A percentile compares a stretch with the other conserved stretches of the same genome.
phyloP scores from a whole-genome alignment of 2,113 vertebrate species.

The Bubo blakistoni region DNA sequence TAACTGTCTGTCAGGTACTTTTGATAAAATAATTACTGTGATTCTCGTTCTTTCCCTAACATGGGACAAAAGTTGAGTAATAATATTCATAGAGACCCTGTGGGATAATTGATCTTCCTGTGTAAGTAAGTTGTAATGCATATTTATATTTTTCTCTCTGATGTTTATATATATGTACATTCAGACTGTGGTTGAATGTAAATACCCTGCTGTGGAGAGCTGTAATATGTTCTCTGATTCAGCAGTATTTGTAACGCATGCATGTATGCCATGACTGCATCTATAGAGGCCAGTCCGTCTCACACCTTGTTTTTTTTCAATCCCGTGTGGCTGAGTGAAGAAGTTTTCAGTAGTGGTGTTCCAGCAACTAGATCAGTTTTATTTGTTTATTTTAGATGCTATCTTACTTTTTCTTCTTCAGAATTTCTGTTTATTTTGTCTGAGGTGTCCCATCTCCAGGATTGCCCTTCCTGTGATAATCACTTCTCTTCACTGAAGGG shows the following conservation, averaged over 20 bases:
- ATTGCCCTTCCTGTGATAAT: not conserved
- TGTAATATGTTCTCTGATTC: not conserved
- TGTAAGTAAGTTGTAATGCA: not conserved
- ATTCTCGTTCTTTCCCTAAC: not conserved
- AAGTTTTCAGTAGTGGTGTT: not conserved
- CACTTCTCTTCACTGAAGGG: not conserved
- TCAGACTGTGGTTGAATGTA: not conserved
- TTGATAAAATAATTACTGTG: not conserved
- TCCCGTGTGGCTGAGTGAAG: not conserved
- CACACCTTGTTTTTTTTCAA: not conserved
- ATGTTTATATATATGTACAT: not conserved
- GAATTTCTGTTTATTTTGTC: not conserved
- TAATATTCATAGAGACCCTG: not conserved
- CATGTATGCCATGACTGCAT: not conserved
- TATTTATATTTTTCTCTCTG: not conserved
- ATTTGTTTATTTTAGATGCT: not conserved
- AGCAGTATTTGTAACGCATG: not conserved
- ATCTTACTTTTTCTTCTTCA: not conserved
- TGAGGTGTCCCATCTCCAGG: not conserved
- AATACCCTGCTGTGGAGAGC: not conserved
- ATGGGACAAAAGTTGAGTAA: not conserved
- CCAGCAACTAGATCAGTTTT: not conserved
- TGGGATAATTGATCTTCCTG: not conserved
- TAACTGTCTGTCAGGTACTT: not conserved
- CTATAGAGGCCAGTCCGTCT: not conserved